These are phyloP conservation scores for Nomada ferruginata DNA, from an alignment of 2,888 invertebrate species.

Conservation along the genomic window DNA sequence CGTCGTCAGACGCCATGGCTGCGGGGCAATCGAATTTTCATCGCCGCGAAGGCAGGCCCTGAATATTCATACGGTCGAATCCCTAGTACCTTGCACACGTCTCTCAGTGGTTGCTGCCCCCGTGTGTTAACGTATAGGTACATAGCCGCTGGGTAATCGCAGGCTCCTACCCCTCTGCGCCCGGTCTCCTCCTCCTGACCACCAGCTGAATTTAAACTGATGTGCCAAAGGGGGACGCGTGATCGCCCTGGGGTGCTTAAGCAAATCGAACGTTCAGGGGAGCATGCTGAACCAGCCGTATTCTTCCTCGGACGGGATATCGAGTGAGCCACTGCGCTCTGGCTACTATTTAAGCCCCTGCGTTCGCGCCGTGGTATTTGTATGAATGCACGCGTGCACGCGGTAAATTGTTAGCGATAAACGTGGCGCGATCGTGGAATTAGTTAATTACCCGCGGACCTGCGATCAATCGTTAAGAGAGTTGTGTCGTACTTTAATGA, in stretches of 20 bases:
- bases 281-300: conserved; percentile 32
- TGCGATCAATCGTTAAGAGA: conserved; percentile 7
- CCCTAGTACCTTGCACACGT: conserved; percentile 58
- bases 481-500: background rate
- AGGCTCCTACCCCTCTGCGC: conserved; percentile 23
- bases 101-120: conserved; percentile 35
- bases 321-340: conserved; percentile 15
- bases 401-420: conserved; percentile 35
- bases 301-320: conserved; percentile 36
- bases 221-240: conserved; percentile 53
- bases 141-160: conserved; percentile 68
- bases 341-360: conserved; percentile 21
- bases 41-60: conserved; percentile 69
- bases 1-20: conserved; percentile 63
- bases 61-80: conserved; percentile 71
- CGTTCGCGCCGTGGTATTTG: background rate
- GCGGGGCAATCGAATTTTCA: conserved; percentile 73
- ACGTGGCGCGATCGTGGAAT: conserved; percentile 41
- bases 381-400: background rate
- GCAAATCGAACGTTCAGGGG: conserved; percentile 63
- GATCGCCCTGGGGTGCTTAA: conserved; percentile 63
- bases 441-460: conserved; percentile 13
- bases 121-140: conserved; percentile 62
- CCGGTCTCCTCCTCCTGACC: conserved; percentile 36
- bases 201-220: conserved; percentile 70